Base-by-base conservation (phyloP, 92 coral and sea anemone species). In the Blastomussa wellsi region DNA sequence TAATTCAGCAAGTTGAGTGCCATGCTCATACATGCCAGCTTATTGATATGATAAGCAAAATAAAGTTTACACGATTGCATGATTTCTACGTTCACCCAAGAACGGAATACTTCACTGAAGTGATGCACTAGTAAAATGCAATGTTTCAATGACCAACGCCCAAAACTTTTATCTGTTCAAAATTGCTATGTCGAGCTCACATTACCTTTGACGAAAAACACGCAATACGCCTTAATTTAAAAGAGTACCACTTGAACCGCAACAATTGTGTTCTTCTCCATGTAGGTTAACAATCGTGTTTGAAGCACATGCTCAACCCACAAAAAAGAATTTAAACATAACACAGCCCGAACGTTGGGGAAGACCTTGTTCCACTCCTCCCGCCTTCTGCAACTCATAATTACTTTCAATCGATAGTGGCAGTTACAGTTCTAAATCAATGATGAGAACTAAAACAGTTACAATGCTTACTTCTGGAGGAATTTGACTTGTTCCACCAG, bases 401-500 rank as follows among this genome's bases (percentile, higher is more conserved):
- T 51, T 51, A 53, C 14, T 19, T 55, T 55, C 28, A 55, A 22
- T 19, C 66, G 29, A 59, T 24, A 59, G 66, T n/a, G 24, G 22
- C 22, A 51, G 53, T 48, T 48, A 48, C 53, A 48, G 13, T 48
- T 48, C 5, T 48, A 8, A 48, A n/a, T n/a, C n/a, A n/a, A 1
- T 48, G 53, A 14, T 14, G 2, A 15, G 16, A 51, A 51, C 22
- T 51, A 15, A 26, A 55, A 59, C 11, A 66, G 49, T 17, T n/a
- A 28, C 42, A 20, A 59, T 38, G 17, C 79, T 79, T n/a, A 86
- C 79, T 41, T 83, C 80, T 35, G 72, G 48, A 22, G 87, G 60
- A 75, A 74, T 83, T 42, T 75, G 87, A 29, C 60, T 29, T 39
- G 74, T 33, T 1, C 32, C 80, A 26, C 14, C n/a, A 0, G 62